phyloP scores from a whole-genome alignment of 2,113 vertebrate genomes.

The Laterallus jamaicensis region DNA sequence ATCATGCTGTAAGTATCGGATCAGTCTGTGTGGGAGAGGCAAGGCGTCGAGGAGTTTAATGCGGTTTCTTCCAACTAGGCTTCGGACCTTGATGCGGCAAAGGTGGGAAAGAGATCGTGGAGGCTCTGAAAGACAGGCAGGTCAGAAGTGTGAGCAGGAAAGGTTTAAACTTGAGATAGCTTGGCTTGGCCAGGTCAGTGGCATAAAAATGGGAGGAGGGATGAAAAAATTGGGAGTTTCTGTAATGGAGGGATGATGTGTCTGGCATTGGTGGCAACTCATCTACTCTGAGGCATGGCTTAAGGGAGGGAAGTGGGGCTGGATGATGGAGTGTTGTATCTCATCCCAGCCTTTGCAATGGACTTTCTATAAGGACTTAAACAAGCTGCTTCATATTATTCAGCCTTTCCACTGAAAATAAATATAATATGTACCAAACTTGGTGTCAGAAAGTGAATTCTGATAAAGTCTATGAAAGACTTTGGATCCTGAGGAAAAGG shows the following conservation, averaged over 20 bases:
- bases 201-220: background rate
- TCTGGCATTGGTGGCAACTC: background rate
- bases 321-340: background rate
- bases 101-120: constrained; percentile 90
- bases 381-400: background rate
- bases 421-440: background rate
- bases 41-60: constrained; percentile 80
- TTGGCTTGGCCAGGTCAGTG: background rate
- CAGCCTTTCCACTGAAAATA: background rate
- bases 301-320: background rate
- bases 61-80: constrained; percentile 80
- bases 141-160: background rate
- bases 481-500: background rate
- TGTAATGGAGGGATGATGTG: background rate
- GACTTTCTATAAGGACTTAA: background rate
- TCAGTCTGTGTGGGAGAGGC: constrained; percentile 86
- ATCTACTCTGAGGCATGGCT: background rate
- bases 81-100: constrained; percentile 85
- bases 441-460: background rate
- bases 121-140: constrained; percentile 75
- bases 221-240: background rate
- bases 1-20: constrained; percentile 84
- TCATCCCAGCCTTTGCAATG: background rate
- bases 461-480: background rate
- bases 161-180: background rate